phyloP scores from a whole-genome alignment of 2,797 vertebrate genomes.

The Furcifer pardalis region DNA sequence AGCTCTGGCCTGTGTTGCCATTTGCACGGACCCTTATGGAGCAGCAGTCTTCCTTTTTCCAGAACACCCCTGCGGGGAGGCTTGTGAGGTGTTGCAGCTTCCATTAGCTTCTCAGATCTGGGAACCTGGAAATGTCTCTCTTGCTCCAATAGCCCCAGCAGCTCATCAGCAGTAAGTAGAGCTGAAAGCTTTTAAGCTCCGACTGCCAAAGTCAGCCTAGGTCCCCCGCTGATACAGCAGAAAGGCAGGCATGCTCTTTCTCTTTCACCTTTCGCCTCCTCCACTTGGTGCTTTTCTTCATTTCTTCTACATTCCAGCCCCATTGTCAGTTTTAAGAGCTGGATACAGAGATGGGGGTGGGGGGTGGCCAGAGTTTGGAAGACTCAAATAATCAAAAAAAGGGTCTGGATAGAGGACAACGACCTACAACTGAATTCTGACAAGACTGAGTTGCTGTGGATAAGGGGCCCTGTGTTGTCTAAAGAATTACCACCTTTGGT shows the following conservation, averaged over 20 bases:
- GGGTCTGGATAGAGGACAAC: too few relatives aligned
- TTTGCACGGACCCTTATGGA: too few relatives aligned
- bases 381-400: too few relatives aligned
- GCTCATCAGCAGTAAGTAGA: constrained; percentile 21
- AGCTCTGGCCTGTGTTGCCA: too few relatives aligned
- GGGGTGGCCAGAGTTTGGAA: too few relatives aligned
- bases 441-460: too few relatives aligned
- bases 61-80: too few relatives aligned
- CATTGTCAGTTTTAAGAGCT: background rate
- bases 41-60: too few relatives aligned
- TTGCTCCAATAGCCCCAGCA: background rate
- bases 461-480: too few relatives aligned
- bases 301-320: background rate
- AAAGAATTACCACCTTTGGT: too few relatives aligned
- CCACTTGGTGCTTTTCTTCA: background rate
- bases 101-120: background rate
- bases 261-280: constrained; percentile 7
- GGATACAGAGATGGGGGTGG: too few relatives aligned
- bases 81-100: background rate
- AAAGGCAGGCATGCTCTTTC: background rate
- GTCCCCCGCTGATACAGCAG: constrained; percentile 4
- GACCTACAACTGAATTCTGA: too few relatives aligned
- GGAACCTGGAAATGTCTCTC: background rate
- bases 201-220: constrained; percentile 52
- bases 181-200: constrained; percentile 37